These are phyloP conservation scores for Isoperla grammatica DNA, from an alignment of 2,888 invertebrate species.

Conservation along the genomic window DNA sequence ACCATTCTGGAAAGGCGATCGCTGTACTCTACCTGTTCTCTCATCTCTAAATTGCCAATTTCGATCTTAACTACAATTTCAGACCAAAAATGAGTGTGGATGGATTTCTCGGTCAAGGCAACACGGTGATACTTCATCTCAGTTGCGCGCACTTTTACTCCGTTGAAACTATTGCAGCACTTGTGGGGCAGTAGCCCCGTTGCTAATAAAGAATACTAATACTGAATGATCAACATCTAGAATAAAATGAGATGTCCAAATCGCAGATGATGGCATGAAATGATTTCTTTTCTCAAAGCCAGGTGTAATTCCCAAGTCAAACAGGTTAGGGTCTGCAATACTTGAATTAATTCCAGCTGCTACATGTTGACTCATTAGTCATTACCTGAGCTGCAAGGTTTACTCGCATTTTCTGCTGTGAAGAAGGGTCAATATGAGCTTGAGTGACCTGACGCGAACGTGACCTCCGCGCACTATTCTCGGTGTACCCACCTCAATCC, in stretches of 20 bases:
- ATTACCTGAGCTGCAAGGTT: constrained; percentile 4
- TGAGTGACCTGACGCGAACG: not conserved
- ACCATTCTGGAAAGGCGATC: constrained; percentile 3
- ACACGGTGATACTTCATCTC: not conserved
- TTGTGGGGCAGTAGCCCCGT: too few species aligned
- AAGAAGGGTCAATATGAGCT: constrained; percentile 3
- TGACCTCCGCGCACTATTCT: too few species aligned
- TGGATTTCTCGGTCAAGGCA: not conserved
- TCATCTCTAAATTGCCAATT: not conserved
- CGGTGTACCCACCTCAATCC: too few species aligned
- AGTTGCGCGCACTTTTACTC: not conserved
- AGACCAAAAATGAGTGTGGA: not conserved
- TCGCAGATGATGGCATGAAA: not conserved
- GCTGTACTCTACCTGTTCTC: not conserved
- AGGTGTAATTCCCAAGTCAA: not conserved
- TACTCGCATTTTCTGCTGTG: constrained; percentile 4
- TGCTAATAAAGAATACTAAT: too few species aligned
- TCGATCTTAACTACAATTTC: not conserved
- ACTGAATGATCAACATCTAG: too few species aligned
- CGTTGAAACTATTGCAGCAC: not conserved
- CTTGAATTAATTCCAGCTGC: not conserved
- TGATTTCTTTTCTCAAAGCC: not conserved
- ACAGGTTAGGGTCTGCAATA: not conserved
- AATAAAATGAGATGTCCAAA: not conserved
- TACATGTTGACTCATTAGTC: not conserved